These are phyloP conservation scores for Sebastes vulpes DNA, from an alignment of 2,797 vertebrate genomes.

Conservation along the genomic window DNA sequence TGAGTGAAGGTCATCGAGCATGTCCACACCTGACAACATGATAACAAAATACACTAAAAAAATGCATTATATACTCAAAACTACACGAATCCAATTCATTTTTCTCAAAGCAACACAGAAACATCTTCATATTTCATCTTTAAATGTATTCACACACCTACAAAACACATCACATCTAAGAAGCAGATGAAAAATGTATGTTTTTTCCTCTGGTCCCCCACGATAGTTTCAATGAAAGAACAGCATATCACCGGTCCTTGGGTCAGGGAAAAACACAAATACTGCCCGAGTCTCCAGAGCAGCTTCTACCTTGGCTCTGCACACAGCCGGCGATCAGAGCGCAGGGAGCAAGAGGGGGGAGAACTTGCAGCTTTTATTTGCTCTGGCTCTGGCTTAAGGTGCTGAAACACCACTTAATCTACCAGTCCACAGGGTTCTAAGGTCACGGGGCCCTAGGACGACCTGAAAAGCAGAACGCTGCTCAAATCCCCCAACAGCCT, in stretches of 20 bases:
- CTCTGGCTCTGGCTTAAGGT: constrained; percentile 66
- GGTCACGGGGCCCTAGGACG: constrained; percentile 50
- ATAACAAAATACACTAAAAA: background rate
- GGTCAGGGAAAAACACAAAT: constrained; percentile 26
- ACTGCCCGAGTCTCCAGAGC: constrained; percentile 8
- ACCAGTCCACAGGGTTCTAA: constrained; percentile 47
- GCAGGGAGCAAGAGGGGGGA: constrained; percentile 39
- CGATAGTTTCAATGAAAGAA: constrained; percentile 4
- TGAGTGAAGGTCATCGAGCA: background rate
- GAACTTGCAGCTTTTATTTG: constrained; percentile 70
- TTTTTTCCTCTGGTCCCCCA: background rate
- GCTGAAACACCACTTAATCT: constrained; percentile 79
- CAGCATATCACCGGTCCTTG: constrained; percentile 22
- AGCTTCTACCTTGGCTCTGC: constrained; percentile 46
- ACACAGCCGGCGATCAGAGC: constrained; percentile 57
- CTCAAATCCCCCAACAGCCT: constrained; percentile 22
- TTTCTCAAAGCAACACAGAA: background rate
- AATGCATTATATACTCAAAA: background rate
- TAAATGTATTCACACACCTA: background rate
- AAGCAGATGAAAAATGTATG: background rate
- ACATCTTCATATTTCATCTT: background rate
- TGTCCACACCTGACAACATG: background rate
- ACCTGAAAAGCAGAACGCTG: constrained; percentile 29
- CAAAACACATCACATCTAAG: background rate
- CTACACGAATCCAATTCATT: background rate